phyloP scores from a whole-genome alignment of 2,888 invertebrate species.

The Argynnis bischoffii region DNA sequence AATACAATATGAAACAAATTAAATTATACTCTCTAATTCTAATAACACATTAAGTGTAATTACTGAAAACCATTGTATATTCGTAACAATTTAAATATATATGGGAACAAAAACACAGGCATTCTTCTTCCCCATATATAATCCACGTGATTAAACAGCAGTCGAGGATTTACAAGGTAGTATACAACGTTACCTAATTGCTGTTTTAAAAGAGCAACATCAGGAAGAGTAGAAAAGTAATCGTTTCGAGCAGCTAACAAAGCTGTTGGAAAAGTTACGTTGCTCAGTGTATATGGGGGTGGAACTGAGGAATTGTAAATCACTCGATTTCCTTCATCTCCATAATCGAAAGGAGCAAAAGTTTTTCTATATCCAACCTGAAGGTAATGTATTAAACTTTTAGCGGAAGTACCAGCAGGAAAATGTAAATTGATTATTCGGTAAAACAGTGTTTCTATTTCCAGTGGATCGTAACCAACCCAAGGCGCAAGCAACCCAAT shows the following conservation, averaged over 20 bases:
- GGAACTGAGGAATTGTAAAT: conserved; percentile 47
- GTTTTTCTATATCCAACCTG: conserved; percentile 45
- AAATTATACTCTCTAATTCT: too few relatives aligned
- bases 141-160: conserved; percentile 43
- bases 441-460: conserved; percentile 43
- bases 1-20: too few relatives aligned
- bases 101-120: conserved; percentile 39
- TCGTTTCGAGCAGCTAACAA: conserved; percentile 52
- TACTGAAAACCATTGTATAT: conserved; percentile 17
- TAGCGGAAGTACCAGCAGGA: conserved; percentile 52
- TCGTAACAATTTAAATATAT: conserved; percentile 33
- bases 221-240: conserved; percentile 47
- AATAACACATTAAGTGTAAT: background rate
- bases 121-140: conserved; percentile 42
- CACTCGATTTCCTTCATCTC: conserved; percentile 43
- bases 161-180: conserved; percentile 30
- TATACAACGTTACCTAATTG: conserved; percentile 49
- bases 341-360: conserved; percentile 54
- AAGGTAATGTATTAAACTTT: conserved; percentile 48
- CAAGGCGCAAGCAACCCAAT: conserved; percentile 22
- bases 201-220: conserved; percentile 44
- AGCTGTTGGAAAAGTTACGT: conserved; percentile 48
- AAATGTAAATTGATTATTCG: conserved; percentile 40
- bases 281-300: conserved; percentile 52
- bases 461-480: conserved; percentile 39